Evolutionary conservation across 2,113 vertebrate genomes (phyloP), one percentile per base, ranked within the genome.

Genomic region (Lasiurus borealis): DNA sequence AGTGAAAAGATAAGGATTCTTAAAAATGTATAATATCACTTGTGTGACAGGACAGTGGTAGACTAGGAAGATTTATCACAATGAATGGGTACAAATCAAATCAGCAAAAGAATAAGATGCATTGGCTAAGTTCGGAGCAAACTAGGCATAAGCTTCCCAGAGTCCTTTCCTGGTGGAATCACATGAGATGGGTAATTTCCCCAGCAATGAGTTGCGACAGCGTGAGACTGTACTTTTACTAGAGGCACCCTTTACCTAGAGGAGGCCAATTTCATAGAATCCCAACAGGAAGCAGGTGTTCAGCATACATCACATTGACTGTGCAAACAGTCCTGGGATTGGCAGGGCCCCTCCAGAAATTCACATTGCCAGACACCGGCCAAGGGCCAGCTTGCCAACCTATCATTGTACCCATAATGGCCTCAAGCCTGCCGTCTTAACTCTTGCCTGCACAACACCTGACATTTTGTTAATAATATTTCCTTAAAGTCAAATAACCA

Each of bases 401-500:
- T 59, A 19, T 15, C 34, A 81, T 27, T 16, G 27, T 59, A 62
- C 52, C n/a, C 2, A 40, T 2, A 13, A n/a, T 21, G 40, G 27
- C 21, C 54, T 80, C 66, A 68, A 16, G 12, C 6, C 59, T 75
- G 6, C 66, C 29, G 13, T 34, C 14, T 75, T 81, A 34, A 31
- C 15, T 34, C 52, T 59, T 59, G 50, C 44, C 44, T 66, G 10
- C 7, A 62, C n/a, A 62, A 19, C 15, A 11, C 15, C 57, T 85
- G 89, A 50, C 19, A 52, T 52, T 64, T 46, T 62, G 7, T 66
- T 75, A 85, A 34, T 7, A 44, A 5, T 88, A 27, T 83, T 46
- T 81, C 23, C 40, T 89, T 85, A 50, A 76, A 86, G n/a, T 80
- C 59, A 85, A 95, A 80, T 89, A 78, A 91, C 31, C 21, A 71